A percentile compares a stretch with the other conserved stretches of the same genome.
Evolutionary conservation across 2,797 vertebrate species (phyloP).

Genomic region (Echeneis naucrates): DNA sequence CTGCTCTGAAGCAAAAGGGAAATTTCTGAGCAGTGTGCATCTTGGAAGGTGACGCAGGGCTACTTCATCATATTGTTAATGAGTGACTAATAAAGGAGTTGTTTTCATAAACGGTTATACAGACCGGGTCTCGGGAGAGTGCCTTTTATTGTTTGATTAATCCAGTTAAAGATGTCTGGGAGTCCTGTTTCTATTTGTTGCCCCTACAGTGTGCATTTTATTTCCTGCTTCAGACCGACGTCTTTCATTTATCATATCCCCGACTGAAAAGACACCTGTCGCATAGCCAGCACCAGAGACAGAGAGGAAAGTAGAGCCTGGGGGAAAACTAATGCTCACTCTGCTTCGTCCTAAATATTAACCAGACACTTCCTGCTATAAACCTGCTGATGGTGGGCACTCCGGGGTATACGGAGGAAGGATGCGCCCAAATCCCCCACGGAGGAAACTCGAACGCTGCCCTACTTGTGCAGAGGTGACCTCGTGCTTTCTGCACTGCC

Average conservation of each 20-base stretch:
- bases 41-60: background rate
- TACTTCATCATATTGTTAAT: slow-evolving; percentile 59
- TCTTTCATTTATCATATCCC: slow-evolving; percentile 81
- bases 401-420: slow-evolving; percentile 59
- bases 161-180: slow-evolving; percentile 58
- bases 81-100: slow-evolving; percentile 51
- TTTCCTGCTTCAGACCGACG: slow-evolving; percentile 68
- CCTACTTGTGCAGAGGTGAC: slow-evolving; percentile 82
- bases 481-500: slow-evolving; percentile 75
- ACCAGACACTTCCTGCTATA: slow-evolving; percentile 62
- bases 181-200: slow-evolving; percentile 67
- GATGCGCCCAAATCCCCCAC: slow-evolving; percentile 73
- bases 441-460: slow-evolving; percentile 72
- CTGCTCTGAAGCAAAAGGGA: slow-evolving; percentile 12
- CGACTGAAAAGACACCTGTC: slow-evolving; percentile 81
- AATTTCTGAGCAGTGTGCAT: background rate
- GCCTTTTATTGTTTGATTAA: slow-evolving; percentile 70
- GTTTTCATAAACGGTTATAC: slow-evolving; percentile 49
- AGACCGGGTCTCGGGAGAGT: slow-evolving; percentile 46
- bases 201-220: slow-evolving; percentile 66
- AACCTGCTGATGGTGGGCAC: slow-evolving; percentile 78
- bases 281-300: slow-evolving; percentile 55
- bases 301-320: slow-evolving; percentile 66
- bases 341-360: slow-evolving; percentile 75
- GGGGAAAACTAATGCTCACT: slow-evolving; percentile 69